Evolutionary conservation across 37 sponge, comb jelly and placozoan genomes (phyloP).

Genomic region (Petrosia ficiformis): DNA sequence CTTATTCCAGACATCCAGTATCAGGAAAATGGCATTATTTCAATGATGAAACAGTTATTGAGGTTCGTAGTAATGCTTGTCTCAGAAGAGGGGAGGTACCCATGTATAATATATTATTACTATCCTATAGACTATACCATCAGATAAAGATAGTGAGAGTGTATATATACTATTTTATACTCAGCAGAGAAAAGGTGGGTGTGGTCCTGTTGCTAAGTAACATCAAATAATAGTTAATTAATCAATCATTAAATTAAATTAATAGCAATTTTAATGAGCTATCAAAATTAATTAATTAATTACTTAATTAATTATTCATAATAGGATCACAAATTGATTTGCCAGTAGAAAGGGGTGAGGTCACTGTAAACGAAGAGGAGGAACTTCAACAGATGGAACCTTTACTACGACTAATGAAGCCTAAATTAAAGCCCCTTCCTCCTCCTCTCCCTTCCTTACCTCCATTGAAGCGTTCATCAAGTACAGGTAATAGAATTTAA

Average conservation of each 20-base stretch:
- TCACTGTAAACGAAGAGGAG: not conserved
- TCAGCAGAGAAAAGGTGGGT: not conserved
- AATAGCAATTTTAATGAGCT: too few species aligned
- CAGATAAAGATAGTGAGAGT: conserved; percentile 30
- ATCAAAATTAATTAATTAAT: too few species aligned
- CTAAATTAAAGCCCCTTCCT: conserved; percentile 5
- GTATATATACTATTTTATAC: conserved; percentile 64
- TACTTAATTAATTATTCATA: too few species aligned
- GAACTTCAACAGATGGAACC: not conserved
- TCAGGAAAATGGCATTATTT: conserved; percentile 57
- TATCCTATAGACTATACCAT: conserved; percentile 13
- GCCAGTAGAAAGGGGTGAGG: not conserved
- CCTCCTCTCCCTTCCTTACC: conserved; percentile 2
- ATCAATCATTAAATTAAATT: too few species aligned
- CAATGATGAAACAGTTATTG: conserved; percentile 63
- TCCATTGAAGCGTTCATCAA: not conserved
- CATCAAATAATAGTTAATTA: not conserved
- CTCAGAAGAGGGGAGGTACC: not conserved
- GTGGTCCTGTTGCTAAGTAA: too few species aligned
- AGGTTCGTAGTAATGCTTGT: conserved; percentile 12
- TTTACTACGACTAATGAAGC: not conserved
- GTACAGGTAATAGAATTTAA: not conserved
- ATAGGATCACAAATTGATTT: too few species aligned
- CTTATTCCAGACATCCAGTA: conserved; percentile 36
- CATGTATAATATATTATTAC: not conserved